Base-by-base conservation (phyloP, 2,113 vertebrate species). In the Daubentonia madagascariensis region DNA sequence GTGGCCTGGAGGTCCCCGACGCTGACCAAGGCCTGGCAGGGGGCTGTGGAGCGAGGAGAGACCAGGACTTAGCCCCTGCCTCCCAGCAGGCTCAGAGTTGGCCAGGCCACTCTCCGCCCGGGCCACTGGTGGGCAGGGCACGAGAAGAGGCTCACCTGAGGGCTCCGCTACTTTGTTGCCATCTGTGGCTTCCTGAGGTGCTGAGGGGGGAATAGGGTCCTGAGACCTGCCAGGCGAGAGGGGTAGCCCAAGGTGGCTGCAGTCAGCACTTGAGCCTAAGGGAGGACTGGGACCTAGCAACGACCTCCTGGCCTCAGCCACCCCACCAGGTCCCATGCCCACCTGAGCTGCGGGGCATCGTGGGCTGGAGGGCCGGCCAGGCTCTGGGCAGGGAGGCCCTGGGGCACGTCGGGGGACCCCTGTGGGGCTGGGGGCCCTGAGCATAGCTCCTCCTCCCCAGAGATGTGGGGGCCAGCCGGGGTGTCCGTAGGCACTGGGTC, bases 151-250 rank as follows among this genome's bases (percentile, higher is more conserved):
- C 95, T 95, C 65, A 97, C 97, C 97, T 3, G n/a, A 45, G 40
- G 85, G 50, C 79, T 88, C 96, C 0, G 13, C 52, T 4, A 18
- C 83, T 54, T 72, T 22, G 93, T 89, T 57, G 75, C 88, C 75
- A 0, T 73, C 89, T 37, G 85, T 40, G 68, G 96, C 95, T 98
- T 98, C 97, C 97, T 97, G 97, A 97, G 96, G 96, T 96, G 98
- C 95, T 91, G 72, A 87, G 16, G 37, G 2, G 28, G 35, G 18
- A 0, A 35, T 1, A 18, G 91, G 78, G 52, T 89, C 97, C 96
- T 89, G 95, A 91, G 94, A 95, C 94, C 97, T 98, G 81, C 7
- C 13, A 76, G n/a, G 32, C 2, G 2, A 50, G 48, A 40, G 4
- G 25, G 43, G 37, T 2, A 91, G 37, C 40, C 52, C 10, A 1